Conservation (phyloP, 2,797 vertebrate species). For the Oceanodroma leucorhoa region DNA sequence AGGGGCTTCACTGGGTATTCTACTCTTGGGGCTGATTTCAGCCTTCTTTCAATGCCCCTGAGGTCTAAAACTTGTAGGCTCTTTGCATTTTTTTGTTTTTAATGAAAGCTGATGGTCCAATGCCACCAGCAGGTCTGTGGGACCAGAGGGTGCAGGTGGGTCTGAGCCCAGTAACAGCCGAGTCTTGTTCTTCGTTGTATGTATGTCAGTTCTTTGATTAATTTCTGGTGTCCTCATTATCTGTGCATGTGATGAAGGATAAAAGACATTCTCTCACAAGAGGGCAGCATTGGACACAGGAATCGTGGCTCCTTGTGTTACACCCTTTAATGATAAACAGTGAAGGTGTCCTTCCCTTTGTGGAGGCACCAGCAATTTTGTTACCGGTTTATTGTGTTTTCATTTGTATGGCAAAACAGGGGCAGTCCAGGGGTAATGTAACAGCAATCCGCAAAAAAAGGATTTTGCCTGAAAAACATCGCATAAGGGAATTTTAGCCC, state of each 20-base stretch:
- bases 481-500: background rate
- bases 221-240: background rate
- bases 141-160: background rate
- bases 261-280: background rate
- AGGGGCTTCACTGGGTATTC: background rate
- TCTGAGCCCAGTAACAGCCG: background rate
- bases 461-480: background rate
- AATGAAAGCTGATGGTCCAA: no score
- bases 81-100: background rate
- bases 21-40: accelerated
- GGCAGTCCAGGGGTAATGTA: accelerated
- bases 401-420: background rate
- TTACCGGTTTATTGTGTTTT: accelerated
- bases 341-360: background rate
- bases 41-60: background rate
- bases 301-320: background rate
- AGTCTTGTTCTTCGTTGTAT: no score
- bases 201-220: accelerated
- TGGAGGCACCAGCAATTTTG: background rate
- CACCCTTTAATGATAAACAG: background rate
- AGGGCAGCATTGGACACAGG: background rate
- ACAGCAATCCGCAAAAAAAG: accelerated
- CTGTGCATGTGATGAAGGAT: background rate
- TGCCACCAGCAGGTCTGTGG: background rate
- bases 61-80: background rate